These are phyloP conservation scores for Chionis minor DNA, from an alignment of 2,113 vertebrate species.

Conservation along the genomic window DNA sequence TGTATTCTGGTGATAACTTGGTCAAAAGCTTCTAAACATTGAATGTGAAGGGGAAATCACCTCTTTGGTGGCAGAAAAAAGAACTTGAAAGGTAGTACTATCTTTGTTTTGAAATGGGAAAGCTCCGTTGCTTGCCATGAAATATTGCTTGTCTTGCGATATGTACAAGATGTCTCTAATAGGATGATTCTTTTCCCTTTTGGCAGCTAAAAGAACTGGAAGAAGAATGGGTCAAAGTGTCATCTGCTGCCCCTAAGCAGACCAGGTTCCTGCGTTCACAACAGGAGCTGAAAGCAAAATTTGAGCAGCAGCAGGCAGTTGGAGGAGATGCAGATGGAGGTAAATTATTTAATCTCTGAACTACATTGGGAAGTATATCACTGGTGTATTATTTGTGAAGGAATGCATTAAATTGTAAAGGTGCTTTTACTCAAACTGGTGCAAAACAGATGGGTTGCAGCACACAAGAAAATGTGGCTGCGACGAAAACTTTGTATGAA, in stretches of 20 bases:
- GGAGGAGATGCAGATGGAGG: conserved; percentile 88
- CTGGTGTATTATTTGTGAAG: background rate
- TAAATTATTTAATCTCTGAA: conserved; percentile 29
- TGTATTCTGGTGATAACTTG: background rate
- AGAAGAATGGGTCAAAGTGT: conserved; percentile 96
- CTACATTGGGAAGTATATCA: background rate
- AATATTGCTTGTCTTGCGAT: background rate
- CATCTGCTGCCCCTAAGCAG: conserved; percentile 85
- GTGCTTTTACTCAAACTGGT: background rate
- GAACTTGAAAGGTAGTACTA: background rate
- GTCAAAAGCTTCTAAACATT: background rate
- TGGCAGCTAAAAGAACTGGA: conserved; percentile 94
- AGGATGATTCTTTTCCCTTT: background rate
- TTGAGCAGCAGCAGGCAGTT: conserved; percentile 89
- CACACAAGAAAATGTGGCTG: background rate
- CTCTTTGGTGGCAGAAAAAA: background rate
- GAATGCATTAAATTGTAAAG: background rate
- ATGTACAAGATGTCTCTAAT: background rate
- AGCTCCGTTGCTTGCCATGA: background rate
- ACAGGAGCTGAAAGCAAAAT: conserved; percentile 93
- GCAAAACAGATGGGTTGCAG: fast-evolving
- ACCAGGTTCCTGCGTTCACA: conserved; percentile 94
- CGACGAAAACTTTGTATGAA: background rate
- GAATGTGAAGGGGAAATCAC: background rate
- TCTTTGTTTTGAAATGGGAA: background rate